phyloP scores from a whole-genome alignment of 2,888 invertebrate species.

The Escarpia spicata region DNA sequence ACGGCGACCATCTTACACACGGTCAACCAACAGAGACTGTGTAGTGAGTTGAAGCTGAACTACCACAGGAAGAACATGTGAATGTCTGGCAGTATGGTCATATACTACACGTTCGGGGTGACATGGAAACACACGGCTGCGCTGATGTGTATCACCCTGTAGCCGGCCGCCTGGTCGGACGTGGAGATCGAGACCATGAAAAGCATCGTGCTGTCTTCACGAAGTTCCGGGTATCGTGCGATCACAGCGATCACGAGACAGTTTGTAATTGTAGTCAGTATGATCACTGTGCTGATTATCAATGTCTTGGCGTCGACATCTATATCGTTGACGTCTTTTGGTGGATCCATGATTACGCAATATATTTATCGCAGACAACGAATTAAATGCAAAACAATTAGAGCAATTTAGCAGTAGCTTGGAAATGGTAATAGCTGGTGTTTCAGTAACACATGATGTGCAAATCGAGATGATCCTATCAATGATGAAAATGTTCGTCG shows the following conservation, averaged over 20 bases:
- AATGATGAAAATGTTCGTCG: too few relatives aligned
- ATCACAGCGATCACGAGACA: neutral
- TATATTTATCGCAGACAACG: neutral
- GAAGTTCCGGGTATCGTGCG: neutral
- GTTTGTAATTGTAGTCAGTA: neutral
- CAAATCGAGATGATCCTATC: too few relatives aligned
- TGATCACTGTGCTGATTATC: neutral
- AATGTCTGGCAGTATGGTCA: neutral
- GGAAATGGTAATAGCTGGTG: neutral
- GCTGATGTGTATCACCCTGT: neutral
- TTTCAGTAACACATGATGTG: neutral
- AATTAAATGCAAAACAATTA: neutral
- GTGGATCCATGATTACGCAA: neutral
- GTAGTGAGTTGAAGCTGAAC: neutral
- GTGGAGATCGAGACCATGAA: neutral
- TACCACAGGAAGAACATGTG: neutral
- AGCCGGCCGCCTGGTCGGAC: neutral
- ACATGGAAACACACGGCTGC: neutral
- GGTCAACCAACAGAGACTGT: neutral
- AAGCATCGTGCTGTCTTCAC: neutral
- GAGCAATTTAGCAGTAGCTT: neutral
- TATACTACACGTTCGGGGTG: neutral
- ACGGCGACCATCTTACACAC: neutral
- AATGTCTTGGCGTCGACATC: neutral
- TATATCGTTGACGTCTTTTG: neutral